These are phyloP conservation scores for Agrilus cyanescens DNA, from an alignment of 2,888 invertebrate species.

Conservation along the genomic window DNA sequence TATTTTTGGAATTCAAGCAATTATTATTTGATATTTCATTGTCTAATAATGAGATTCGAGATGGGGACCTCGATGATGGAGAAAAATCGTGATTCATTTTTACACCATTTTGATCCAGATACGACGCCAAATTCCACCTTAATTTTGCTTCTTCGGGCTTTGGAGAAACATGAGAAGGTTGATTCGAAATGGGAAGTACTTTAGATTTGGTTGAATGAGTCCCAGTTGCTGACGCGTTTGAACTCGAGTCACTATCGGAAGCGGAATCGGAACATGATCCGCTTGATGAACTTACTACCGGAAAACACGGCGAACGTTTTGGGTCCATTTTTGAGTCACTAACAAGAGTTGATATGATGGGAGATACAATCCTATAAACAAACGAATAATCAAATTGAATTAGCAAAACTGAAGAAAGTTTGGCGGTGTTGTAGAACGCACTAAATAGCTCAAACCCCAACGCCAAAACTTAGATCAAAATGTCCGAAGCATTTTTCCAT, in stretches of 20 bases:
- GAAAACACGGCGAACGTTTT: constrained; percentile 33
- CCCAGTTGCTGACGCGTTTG: constrained; percentile 43
- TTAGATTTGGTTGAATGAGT: constrained; percentile 15
- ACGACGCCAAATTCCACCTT: constrained; percentile 38
- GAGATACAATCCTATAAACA: constrained; percentile 37
- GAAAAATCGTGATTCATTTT: constrained; percentile 17
- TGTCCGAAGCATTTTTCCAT: too few relatives aligned
- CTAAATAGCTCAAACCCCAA: too few relatives aligned
- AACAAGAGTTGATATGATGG: constrained; percentile 43
- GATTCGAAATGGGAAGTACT: constrained; percentile 19
- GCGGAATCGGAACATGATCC: constrained; percentile 52
- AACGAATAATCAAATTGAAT: background rate
- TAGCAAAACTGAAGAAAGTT: too few relatives aligned
- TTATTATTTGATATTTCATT: constrained; percentile 15
- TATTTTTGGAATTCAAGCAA: constrained; percentile 15
- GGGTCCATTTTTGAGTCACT: constrained; percentile 17
- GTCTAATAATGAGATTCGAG: constrained; percentile 13
- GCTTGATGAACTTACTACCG: constrained; percentile 48
- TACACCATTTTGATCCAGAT: constrained; percentile 22
- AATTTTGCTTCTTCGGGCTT: constrained; percentile 36
- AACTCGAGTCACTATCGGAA: constrained; percentile 42
- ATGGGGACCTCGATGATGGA: constrained; percentile 15
- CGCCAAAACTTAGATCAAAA: too few relatives aligned
- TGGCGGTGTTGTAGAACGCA: too few relatives aligned
- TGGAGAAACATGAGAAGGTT: constrained; percentile 29